Evolutionary conservation across 2,888 invertebrate genomes (phyloP), one percentile per base, ranked within the genome.

Genomic region (Urechis unicinctus): DNA sequence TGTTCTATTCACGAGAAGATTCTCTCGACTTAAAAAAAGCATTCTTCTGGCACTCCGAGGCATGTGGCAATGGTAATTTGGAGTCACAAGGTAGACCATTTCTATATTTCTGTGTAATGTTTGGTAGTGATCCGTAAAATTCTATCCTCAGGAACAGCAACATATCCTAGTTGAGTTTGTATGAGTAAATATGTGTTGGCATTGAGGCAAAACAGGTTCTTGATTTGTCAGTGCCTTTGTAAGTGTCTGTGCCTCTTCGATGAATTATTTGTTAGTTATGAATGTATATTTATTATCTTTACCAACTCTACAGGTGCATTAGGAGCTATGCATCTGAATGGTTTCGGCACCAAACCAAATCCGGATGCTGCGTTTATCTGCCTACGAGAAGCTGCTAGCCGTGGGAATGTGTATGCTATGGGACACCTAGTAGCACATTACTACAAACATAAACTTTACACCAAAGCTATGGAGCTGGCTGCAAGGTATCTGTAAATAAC

Each of bases 351-450:
- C 2, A 67, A 66, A 49, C 60, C 67, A 46, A 61, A 76, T 56
- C 58, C 61, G 5, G 69, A 73, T 45, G 58, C 69, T 5, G 75
- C 76, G 24, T 73, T 75, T 55, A 62, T 68, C 13, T 78, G 74
- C 61, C 63, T 78, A 24, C 70, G 72, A 49, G 72, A 73, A 55
- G 74, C 77, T 1, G 61, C 74, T 6, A 70, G 72, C 43, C 58
- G 77, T 46, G 78, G 78, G 28, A 78, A 77, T 66, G 74, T 78
- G 29, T 78, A 76, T 60, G 78, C 78, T 45, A 76, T 75, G 72
- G 78, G 78, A 1, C 70, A 76, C 56, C 68, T 78, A 30, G 68
- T 74, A 4, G 66, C 68, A 2, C 72, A 74, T 55, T 78, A 78
- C 61, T 78, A 77, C 64, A 63, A 65, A 21, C 64, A 72, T 24